A percentile compares a stretch with the other conserved stretches of the same genome.
These are phyloP conservation scores for Lomographa bimaculata DNA, from an alignment of 2,888 invertebrate genomes.

Conservation along the genomic window DNA sequence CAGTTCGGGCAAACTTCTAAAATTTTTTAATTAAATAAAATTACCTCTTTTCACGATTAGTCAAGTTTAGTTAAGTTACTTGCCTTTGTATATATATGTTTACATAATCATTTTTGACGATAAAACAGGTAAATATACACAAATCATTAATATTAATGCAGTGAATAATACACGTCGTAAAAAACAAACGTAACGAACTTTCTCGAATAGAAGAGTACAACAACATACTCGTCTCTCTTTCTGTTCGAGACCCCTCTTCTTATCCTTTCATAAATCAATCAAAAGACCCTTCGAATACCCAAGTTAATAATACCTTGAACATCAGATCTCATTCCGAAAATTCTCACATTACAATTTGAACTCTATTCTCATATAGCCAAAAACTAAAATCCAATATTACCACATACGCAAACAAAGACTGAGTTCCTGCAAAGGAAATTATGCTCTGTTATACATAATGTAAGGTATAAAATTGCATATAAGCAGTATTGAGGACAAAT, in stretches of 20 bases:
- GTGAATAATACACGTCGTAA: too few species aligned
- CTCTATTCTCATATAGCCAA: background rate
- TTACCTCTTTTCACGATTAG: too few species aligned
- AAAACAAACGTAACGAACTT: background rate
- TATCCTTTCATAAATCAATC: slow-evolving; percentile 43
- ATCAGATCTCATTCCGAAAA: slow-evolving; percentile 3
- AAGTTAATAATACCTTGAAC: slow-evolving; percentile 15
- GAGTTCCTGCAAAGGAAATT: slow-evolving; percentile 37
- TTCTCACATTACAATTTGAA: background rate
- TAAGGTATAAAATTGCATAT: slow-evolving; percentile 20
- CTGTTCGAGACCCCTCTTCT: slow-evolving; percentile 16
- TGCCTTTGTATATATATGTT: too few species aligned
- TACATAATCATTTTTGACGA: too few species aligned
- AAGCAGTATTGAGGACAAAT: slow-evolving; percentile 14
- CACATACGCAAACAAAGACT: slow-evolving; percentile 16
- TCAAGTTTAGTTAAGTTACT: too few species aligned
- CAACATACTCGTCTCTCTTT: slow-evolving; percentile 5
- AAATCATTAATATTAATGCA: too few species aligned
- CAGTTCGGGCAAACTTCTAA: too few species aligned
- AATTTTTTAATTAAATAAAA: too few species aligned
- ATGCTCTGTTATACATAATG: slow-evolving; percentile 36
- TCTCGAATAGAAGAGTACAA: background rate
- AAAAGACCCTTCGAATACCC: slow-evolving; percentile 14
- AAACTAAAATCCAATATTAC: background rate
- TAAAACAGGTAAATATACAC: too few species aligned